Evolutionary conservation across 2,888 invertebrate species (phyloP), one percentile per base, ranked within the genome.

Genomic region (Cosmorhoe ocellata): DNA sequence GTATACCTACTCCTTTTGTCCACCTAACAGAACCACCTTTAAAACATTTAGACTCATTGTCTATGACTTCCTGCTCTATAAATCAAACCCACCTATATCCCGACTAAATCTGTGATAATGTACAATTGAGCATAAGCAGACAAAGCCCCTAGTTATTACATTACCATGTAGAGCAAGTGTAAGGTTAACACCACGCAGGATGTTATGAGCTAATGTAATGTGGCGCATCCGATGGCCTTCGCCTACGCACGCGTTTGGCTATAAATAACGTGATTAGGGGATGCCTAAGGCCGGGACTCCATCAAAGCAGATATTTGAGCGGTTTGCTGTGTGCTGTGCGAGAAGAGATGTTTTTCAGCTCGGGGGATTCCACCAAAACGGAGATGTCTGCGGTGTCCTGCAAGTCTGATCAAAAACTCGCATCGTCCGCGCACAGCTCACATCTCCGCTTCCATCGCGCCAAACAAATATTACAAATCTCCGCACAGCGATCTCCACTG

Each of bases 221-320:
- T 48, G 60, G 57, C 18, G 44, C 50, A 59, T 70, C 70, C 69
- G 62, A 33, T 56, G 58, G 49, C 70, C 69, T 69, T 50, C 62
- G 57, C 52, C 44, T 48, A 59, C 58, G 47, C 13, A 22, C 36
- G 10, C 27, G 8, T 24, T 33, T 13, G 9, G 18, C 36, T 51
- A 50, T 52, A 53, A 50, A 61, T 38, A 42, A 34, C 28, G 22
- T 22, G 24, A 7, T 33, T 24, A 8, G 36, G 22, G 24, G 2
- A 22, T 36, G 10, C n/a, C 3, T 18, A 18, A 4, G 18, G 18
- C 4, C 18, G 2, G 2, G 3, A 18, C 4, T 18, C 4, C 4
- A 18, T 18, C 18, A 3, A 18, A n/a, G n/a, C n/a, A n/a, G n/a
- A n/a, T n/a, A n/a, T n/a, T n/a, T n/a, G n/a, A n/a, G n/a, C n/a